These are phyloP conservation scores for Drosophila neocordata DNA, from an alignment of 1,140 invertebrate species.

Conservation along the genomic window DNA sequence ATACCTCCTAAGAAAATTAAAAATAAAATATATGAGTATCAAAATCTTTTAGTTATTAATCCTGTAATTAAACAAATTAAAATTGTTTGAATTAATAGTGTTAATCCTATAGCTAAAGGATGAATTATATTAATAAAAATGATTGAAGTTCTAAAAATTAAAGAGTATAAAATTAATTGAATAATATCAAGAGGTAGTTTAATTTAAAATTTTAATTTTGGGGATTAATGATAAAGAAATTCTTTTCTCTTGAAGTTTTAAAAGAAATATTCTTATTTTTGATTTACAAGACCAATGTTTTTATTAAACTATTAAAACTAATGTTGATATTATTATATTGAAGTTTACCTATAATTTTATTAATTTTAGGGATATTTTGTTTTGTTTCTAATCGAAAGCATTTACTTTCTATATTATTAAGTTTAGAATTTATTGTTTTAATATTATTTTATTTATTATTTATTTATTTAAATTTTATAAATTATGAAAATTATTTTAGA, in stretches of 20 bases:
- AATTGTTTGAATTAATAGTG: conserved; percentile 83
- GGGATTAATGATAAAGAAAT: conserved; percentile 84
- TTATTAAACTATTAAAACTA: conserved; percentile 86
- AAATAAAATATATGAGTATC: conserved; percentile 53
- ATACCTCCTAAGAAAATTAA: conserved; percentile 50
- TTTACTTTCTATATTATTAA: conserved; percentile 83
- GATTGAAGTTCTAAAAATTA: conserved; percentile 66
- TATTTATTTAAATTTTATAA: conserved; percentile 83
- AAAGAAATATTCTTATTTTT: conserved; percentile 84
- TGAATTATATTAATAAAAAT: conserved; percentile 83
- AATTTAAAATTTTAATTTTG: conserved; percentile 85
- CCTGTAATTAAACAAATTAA: conserved; percentile 66
- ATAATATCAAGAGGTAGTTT: conserved; percentile 84
- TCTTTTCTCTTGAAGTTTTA: conserved; percentile 84
- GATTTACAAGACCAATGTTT: conserved; percentile 86
- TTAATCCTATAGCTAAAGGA: conserved; percentile 83
- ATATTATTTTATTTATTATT: conserved; percentile 83
- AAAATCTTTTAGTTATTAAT: conserved; percentile 53
- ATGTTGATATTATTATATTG: conserved; percentile 80
- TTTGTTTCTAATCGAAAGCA: conserved; percentile 84
- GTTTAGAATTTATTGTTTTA: conserved; percentile 85
- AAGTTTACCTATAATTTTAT: conserved; percentile 82
- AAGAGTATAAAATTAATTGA: conserved; percentile 75
- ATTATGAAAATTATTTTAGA: conserved; percentile 84
- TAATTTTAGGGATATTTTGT: conserved; percentile 70